A percentile compares a stretch with the other conserved stretches of the same genome.
These are phyloP conservation scores for Aspidoscelis tigris DNA, from an alignment of 2,113 vertebrate species.

Conservation along the genomic window DNA sequence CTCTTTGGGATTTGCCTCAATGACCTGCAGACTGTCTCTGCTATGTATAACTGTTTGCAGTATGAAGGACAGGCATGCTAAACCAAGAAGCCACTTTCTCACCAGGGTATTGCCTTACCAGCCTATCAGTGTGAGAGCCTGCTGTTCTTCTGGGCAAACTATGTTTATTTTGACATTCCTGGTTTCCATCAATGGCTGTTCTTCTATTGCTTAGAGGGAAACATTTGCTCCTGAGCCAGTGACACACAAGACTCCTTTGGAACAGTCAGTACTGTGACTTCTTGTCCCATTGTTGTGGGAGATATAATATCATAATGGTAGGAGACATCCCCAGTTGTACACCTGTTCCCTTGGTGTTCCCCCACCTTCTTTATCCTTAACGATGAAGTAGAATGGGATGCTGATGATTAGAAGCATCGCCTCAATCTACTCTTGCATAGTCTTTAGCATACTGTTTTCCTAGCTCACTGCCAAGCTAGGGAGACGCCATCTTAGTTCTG, in stretches of 20 bases:
- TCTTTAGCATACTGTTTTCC: too few species aligned
- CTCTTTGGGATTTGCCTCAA: slow-evolving; percentile 2
- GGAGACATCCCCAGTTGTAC: not conserved
- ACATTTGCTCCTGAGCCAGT: slow-evolving; percentile 12
- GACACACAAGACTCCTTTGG: not conserved
- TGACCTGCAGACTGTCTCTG: not conserved
- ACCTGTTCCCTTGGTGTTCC: too few species aligned
- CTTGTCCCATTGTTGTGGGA: not conserved
- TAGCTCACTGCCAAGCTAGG: too few species aligned
- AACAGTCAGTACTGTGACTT: not conserved
- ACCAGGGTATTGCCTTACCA: slow-evolving; percentile 27
- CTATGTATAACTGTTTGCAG: slow-evolving; percentile 18
- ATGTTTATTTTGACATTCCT: slow-evolving; percentile 26
- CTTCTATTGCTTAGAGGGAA: slow-evolving; percentile 1
- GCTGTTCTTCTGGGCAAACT: not conserved
- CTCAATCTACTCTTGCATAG: too few species aligned
- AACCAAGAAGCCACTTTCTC: slow-evolving; percentile 4
- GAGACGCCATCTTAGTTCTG: too few species aligned
- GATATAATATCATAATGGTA: not conserved
- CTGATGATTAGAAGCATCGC: too few species aligned
- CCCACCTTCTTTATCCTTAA: not conserved
- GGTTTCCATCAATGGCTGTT: slow-evolving; percentile 6
- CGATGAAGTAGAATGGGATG: too few species aligned
- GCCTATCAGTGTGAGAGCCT: slow-evolving; percentile 2
- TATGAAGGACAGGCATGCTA: slow-evolving; percentile 2